Evolutionary conservation across 1,140 invertebrate genomes (phyloP).

Genomic region (Meloidogyne exigua): DNA sequence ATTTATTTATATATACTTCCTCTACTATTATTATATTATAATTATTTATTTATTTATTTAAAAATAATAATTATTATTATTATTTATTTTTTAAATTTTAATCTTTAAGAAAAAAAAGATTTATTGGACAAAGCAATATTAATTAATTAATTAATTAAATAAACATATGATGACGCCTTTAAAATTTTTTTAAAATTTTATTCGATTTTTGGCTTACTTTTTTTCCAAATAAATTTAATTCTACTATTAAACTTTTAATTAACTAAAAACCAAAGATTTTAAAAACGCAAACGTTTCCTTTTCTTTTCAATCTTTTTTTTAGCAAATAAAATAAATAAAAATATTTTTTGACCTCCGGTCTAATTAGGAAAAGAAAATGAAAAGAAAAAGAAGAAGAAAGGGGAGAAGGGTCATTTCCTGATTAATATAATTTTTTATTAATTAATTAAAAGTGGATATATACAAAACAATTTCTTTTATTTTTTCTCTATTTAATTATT

Average conservation of each 20-base stretch:
- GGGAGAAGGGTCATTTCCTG: background rate
- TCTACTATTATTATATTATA: too few species aligned
- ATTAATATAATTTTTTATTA: too few species aligned
- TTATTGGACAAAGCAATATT: background rate
- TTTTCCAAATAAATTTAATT: background rate
- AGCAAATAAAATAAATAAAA: background rate
- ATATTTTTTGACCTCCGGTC: background rate
- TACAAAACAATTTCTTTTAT: too few species aligned
- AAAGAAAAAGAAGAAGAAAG: too few species aligned
- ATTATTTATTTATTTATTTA: background rate
- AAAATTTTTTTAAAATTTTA: background rate
- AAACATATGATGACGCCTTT: background rate
- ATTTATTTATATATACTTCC: slow-evolving; percentile 1
- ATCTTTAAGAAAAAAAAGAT: background rate
- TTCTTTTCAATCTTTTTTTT: background rate
- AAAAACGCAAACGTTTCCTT: background rate
- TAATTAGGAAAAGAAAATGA: background rate
- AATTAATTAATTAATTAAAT: background rate
- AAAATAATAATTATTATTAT: background rate
- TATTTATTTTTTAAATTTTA: background rate
- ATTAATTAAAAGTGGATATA: too few species aligned
- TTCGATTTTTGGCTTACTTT: background rate
- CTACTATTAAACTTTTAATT: background rate
- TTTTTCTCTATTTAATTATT: too few species aligned
- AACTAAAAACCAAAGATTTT: slow-evolving; percentile 3